phyloP scores from a whole-genome alignment of 2,888 invertebrate genomes.

The Tolmerus cingulatus region DNA sequence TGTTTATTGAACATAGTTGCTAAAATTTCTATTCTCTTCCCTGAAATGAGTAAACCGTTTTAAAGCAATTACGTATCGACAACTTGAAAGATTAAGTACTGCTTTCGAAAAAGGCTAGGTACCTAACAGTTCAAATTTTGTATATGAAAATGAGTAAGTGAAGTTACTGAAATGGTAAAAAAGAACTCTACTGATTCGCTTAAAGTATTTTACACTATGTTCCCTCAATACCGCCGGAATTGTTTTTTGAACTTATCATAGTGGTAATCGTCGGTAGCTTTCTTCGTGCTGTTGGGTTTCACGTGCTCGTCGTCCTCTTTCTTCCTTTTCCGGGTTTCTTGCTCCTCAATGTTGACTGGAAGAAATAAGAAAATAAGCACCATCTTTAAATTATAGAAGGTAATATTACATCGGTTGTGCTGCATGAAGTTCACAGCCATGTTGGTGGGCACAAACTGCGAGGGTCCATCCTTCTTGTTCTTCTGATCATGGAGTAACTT shows the following conservation, averaged over 20 bases:
- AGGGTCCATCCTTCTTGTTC: conserved; percentile 90
- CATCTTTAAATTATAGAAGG: background rate
- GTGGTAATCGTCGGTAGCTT: conserved; percentile 96
- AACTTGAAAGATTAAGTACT: too few species aligned
- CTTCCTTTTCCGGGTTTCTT: conserved; percentile 65
- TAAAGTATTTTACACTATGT: background rate
- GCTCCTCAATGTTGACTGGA: conserved; percentile 84
- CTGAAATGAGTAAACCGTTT: too few species aligned
- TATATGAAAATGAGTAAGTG: too few species aligned
- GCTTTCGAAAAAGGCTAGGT: too few species aligned
- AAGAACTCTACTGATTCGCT: background rate
- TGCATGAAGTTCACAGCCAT: conserved; percentile 99
- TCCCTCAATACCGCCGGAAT: conserved; percentile 79
- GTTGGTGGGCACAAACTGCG: conserved; percentile 96
- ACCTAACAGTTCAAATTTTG: too few species aligned
- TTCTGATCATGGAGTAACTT: conserved; percentile 87
- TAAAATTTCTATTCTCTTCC: too few species aligned
- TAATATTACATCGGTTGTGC: conserved; percentile 86
- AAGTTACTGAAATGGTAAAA: background rate
- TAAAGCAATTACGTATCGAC: too few species aligned
- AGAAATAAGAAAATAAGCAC: conserved; percentile 52
- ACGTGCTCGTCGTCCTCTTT: conserved; percentile 65
- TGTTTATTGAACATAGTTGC: too few species aligned
- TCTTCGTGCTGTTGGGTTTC: conserved; percentile 77
- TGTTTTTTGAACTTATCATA: conserved; percentile 97